A percentile compares a stretch with the other conserved stretches of the same genome.
These are phyloP conservation scores for Mandrillus leucophaeus DNA, from an alignment of 2,113 vertebrate species.

Conservation along the genomic window DNA sequence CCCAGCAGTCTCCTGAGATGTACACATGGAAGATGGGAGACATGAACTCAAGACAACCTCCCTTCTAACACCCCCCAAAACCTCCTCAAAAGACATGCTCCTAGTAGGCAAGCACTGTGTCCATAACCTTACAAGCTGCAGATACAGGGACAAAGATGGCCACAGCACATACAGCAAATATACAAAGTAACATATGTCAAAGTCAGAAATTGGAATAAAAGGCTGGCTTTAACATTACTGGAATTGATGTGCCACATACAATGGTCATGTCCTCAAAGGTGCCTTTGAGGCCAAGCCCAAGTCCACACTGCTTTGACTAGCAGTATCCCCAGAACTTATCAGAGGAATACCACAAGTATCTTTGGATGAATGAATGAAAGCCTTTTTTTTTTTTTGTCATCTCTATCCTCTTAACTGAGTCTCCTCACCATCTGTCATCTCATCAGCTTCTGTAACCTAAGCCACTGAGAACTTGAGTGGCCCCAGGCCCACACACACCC, in stretches of 20 bases:
- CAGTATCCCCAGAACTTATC: background rate
- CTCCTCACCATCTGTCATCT: background rate
- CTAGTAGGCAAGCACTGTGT: background rate
- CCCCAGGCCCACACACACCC: background rate
- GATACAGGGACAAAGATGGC: background rate
- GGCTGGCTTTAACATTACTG: background rate
- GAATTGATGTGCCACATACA: background rate
- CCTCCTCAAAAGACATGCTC: background rate
- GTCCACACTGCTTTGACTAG: background rate
- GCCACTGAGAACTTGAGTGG: background rate
- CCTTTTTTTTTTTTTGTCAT: background rate
- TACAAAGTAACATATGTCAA: background rate
- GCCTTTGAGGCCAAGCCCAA: background rate
- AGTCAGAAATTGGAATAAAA: background rate
- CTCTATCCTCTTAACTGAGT: background rate
- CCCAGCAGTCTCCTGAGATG: background rate
- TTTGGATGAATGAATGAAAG: background rate
- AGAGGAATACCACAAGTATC: background rate
- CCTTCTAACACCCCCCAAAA: background rate
- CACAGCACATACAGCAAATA: background rate
- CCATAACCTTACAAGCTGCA: background rate
- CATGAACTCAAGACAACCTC: background rate
- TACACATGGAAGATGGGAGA: background rate
- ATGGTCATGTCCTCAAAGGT: background rate
- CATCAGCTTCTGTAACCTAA: background rate